Evolutionary conservation across 2,797 vertebrate genomes (phyloP), one percentile per base, ranked within the genome.

Genomic region (Apogon hyalosoma): DNA sequence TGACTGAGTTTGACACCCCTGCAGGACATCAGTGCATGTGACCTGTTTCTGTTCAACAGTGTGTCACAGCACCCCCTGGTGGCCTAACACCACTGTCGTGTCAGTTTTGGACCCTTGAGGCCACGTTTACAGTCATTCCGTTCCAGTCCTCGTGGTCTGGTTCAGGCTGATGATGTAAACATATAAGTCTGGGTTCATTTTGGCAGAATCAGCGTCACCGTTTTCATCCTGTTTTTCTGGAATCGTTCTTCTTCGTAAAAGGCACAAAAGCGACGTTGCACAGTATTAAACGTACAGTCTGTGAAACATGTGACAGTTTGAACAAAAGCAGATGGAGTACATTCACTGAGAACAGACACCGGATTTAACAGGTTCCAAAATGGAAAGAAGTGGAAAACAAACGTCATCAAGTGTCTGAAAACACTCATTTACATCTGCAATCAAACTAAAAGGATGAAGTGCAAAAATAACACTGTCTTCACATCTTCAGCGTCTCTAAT

Each of bases 391-490:
- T 63, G 11, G 47, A 73, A 77, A 49, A 55, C 56, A 62, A 46
- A n/a, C n/a, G 62, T 21, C 21, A 24, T 24, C 21, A 4, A 24
- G 21, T 24, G 21, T 24, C 21, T 24, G 21, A 24, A 24, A 24
- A 24, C 21, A 24, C 21, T 24, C 21, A 24, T 24, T 24, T 24
- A 24, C 21, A 24, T 24, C 21, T 46, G 7, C 15, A 58, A 42
- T 24, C n/a, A 21, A 11, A 73, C 47, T 87, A 87, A 77, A 73
- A 57, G 75, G 63, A 75, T 66, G 21, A 83, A 79, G 90, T 83
- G 86, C 80, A 87, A 80, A 64, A 57, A 73, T 82, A 92, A 93
- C 84, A 90, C 89, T 88, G 91, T 91, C 75, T 90, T 87, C 85
- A 84, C 14, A 18, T 60, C 55, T 57, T 82, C 65, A 71, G 69